Evolutionary conservation across 2,797 vertebrate genomes (phyloP).

Genomic region (Hyperoplus immaculatus): DNA sequence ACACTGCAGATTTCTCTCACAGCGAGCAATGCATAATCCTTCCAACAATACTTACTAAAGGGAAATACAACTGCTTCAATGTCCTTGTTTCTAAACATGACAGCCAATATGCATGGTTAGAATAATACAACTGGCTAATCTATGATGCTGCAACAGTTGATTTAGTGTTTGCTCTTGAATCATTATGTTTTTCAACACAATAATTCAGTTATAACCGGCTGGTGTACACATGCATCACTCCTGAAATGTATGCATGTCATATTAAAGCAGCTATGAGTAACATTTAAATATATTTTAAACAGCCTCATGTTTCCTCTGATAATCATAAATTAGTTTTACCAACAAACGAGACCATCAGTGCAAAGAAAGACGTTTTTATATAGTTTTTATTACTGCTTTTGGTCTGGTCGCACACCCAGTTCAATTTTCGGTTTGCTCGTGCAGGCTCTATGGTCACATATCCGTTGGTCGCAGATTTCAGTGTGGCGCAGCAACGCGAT

Average conservation of each 20-base stretch:
- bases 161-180: not conserved
- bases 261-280: not conserved
- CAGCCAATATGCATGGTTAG: not conserved
- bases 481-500: no score
- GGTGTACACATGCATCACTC: not conserved
- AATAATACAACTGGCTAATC: not conserved
- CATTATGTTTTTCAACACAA: not conserved
- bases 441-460: no score
- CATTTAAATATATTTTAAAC: no score
- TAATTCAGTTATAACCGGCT: not conserved
- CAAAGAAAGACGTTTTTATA: no score
- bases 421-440: no score
- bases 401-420: no score
- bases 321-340: no score
- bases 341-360: no score
- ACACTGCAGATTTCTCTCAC: slow-evolving; percentile 22
- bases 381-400: no score
- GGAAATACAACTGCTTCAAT: not conserved
- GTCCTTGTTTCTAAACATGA: not conserved
- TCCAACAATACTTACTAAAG: not conserved
- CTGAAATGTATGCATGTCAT: not conserved
- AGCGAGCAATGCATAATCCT: slow-evolving; percentile 8
- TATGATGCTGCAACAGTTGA: not conserved
- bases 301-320: no score
- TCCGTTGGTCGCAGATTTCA: no score